Conservation (phyloP, 1,140 invertebrate genomes). For the Charaxes varanes region DNA sequence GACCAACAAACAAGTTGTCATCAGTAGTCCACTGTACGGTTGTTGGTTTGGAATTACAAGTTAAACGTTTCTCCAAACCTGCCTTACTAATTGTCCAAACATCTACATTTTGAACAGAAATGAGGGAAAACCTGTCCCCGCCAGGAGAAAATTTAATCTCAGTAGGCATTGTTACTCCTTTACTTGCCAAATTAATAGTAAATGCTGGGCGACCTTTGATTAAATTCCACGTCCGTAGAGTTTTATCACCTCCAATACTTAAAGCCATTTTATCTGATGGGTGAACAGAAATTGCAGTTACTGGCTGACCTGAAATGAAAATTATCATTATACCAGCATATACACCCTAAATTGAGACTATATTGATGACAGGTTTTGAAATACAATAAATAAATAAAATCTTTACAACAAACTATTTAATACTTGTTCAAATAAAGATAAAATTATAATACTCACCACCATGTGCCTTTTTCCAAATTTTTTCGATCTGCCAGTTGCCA, state of each 20-base stretch:
- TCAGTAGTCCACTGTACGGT: slow-evolving; percentile 79
- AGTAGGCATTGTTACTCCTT: slow-evolving; percentile 74
- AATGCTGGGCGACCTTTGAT: slow-evolving; percentile 92
- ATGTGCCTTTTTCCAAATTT: slow-evolving; percentile 83
- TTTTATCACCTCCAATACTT: slow-evolving; percentile 88
- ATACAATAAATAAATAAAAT: slow-evolving; percentile 4
- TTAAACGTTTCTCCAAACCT: slow-evolving; percentile 76
- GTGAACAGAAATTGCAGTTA: slow-evolving; percentile 86
- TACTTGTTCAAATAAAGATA: background rate
- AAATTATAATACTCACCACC: slow-evolving; percentile 63
- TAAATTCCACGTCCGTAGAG: slow-evolving; percentile 94
- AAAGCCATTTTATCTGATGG: slow-evolving; percentile 92
- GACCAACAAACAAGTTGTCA: slow-evolving; percentile 78
- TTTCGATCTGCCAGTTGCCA: slow-evolving; percentile 89
- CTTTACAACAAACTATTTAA: no score
- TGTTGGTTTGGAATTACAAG: slow-evolving; percentile 78
- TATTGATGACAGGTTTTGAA: no score
- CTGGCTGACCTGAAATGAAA: slow-evolving; percentile 70
- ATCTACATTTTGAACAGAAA: slow-evolving; percentile 80
- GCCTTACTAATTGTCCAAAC: slow-evolving; percentile 86
- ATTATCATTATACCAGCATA: no score
- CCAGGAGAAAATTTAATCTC: slow-evolving; percentile 79
- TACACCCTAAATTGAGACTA: no score
- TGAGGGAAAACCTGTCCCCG: slow-evolving; percentile 83
- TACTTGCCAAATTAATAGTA: slow-evolving; percentile 86